Conservation (phyloP, 2,888 invertebrate genomes). For the Melitaea athalia region DNA sequence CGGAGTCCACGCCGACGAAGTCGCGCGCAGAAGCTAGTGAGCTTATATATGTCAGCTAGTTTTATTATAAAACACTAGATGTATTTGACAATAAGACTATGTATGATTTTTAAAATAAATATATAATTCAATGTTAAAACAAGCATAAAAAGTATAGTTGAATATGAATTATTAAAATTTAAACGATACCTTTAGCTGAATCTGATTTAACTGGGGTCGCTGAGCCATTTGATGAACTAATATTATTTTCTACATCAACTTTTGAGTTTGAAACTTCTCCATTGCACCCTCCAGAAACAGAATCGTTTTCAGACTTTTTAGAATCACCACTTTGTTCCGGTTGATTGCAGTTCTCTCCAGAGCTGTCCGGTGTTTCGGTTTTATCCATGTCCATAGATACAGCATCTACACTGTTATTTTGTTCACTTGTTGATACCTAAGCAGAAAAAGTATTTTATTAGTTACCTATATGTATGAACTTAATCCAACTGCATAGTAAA, state of each 20-base stretch:
- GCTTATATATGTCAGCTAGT: no score
- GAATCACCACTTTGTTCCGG: conserved; percentile 72
- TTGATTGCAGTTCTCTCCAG: conserved; percentile 67
- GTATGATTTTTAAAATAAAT: no score
- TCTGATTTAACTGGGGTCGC: conserved; percentile 62
- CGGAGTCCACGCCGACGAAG: no score
- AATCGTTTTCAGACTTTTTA: conserved; percentile 54
- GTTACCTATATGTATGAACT: no score
- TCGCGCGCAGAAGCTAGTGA: no score
- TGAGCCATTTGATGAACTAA: conserved; percentile 80
- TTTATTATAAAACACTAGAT: no score
- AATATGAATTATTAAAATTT: background rate
- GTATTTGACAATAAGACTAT: no score
- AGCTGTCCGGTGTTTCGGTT: conserved; percentile 69
- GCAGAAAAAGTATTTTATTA: background rate
- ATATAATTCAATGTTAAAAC: no score
- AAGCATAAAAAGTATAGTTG: no score
- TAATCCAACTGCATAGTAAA: no score
- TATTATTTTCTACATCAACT: conserved; percentile 66
- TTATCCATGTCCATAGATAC: conserved; percentile 60
- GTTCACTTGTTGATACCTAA: conserved; percentile 76
- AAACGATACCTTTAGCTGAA: conserved; percentile 59
- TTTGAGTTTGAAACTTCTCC: conserved; percentile 76
- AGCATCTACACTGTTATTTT: conserved; percentile 50
- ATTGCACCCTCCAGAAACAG: conserved; percentile 59